These are phyloP conservation scores for Callimico goeldii DNA, from an alignment of 2,797 vertebrate species.

Conservation along the genomic window DNA sequence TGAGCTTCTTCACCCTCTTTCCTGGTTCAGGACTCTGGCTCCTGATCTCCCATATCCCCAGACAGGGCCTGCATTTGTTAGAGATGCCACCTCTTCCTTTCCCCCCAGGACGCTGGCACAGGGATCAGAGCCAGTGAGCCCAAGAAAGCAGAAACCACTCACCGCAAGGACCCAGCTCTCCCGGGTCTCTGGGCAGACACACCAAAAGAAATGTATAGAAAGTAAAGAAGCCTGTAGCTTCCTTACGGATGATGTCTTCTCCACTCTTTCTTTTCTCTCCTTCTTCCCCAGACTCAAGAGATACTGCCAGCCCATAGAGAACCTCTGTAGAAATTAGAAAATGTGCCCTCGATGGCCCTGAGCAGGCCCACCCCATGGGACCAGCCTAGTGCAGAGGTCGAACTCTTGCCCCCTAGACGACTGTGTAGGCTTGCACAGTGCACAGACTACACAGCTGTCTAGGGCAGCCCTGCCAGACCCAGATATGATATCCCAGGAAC, in stretches of 20 bases:
- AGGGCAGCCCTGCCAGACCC: neutral
- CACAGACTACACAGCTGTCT: neutral
- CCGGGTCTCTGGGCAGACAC: too few relatives aligned
- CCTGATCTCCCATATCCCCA: neutral
- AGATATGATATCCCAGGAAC: neutral
- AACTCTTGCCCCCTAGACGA: neutral
- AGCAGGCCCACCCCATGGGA: neutral
- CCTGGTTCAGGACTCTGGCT: neutral
- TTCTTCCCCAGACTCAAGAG: neutral
- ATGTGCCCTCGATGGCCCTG: too few relatives aligned
- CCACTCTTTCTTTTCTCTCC: neutral
- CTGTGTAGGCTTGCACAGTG: neutral
- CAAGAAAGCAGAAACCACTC: neutral
- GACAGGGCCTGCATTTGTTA: rapidly evolving
- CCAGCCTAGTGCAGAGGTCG: neutral
- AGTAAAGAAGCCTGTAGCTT: rapidly evolving
- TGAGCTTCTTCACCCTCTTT: neutral
- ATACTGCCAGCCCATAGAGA: neutral
- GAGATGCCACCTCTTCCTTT: neutral
- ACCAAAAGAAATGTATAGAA: rapidly evolving
- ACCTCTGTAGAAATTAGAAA: neutral
- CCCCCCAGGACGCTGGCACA: neutral
- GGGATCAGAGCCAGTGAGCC: neutral
- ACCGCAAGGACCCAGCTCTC: neutral
- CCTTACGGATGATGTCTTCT: neutral